Evolutionary conservation across 2,888 invertebrate genomes (phyloP).

Genomic region (Serripes groenlandicus): DNA sequence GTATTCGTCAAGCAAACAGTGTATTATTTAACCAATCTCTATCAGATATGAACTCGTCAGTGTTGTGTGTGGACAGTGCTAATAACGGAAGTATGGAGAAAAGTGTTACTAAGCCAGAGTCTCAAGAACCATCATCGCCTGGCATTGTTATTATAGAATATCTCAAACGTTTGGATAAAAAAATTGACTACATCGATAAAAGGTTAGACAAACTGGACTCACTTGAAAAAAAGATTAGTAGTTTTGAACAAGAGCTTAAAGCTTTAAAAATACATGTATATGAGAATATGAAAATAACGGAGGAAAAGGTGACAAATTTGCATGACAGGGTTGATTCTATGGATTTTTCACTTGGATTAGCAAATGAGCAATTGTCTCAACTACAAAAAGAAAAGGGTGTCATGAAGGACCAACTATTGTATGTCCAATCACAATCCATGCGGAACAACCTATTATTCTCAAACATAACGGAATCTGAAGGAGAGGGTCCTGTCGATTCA

Average conservation of each 20-base stretch:
- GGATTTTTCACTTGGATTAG: neutral
- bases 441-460: too few species aligned
- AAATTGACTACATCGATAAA: neutral
- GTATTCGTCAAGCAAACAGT: neutral
- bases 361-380: neutral
- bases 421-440: too few species aligned
- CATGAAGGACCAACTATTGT: neutral
- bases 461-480: too few species aligned
- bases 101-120: neutral
- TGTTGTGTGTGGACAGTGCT: too few species aligned
- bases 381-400: neutral
- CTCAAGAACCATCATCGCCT: neutral
- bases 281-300: too few species aligned
- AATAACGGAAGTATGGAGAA: too few species aligned
- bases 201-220: neutral
- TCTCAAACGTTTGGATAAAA: neutral
- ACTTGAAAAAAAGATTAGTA: neutral
- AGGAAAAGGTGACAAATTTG: too few species aligned
- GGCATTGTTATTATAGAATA: neutral
- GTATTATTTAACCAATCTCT: neutral
- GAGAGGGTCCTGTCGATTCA: too few species aligned
- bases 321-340: too few species aligned
- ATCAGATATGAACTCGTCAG: neutral
- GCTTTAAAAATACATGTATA: too few species aligned
- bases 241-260: too few species aligned